Evolutionary conservation across 2,113 vertebrate genomes (phyloP).

Genomic region (Pseudorasbora parva): DNA sequence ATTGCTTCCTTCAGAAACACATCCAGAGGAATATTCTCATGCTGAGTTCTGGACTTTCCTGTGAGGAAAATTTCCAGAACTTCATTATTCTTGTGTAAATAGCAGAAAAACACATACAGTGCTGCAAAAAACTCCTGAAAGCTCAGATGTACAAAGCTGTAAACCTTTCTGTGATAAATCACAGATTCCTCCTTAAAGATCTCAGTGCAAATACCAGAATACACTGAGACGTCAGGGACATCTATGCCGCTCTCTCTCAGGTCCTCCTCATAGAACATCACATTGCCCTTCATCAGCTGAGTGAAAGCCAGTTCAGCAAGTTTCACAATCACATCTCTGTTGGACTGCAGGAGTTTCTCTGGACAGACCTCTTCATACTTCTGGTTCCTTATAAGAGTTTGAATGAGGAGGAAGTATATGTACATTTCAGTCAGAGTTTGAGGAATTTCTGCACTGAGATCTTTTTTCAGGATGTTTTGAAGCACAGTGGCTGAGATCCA

Average conservation of each 20-base stretch:
- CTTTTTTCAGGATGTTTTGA: not conserved
- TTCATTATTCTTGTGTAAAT: not conserved
- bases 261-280: slow-evolving; percentile 14
- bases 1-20: not conserved
- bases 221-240: not conserved
- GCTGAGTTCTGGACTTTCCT: not conserved
- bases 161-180: not conserved
- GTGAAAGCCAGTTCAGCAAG: slow-evolving; percentile 2
- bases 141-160: not conserved
- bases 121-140: slow-evolving; percentile 24
- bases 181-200: slow-evolving; percentile 10
- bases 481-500: slow-evolving; percentile 1
- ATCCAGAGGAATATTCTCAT: not conserved
- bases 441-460: slow-evolving; percentile 3
- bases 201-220: slow-evolving; percentile 9
- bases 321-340: not conserved
- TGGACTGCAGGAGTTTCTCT: not conserved
- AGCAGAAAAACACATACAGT: not conserved
- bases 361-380: not conserved
- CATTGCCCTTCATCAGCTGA: slow-evolving; percentile 6
- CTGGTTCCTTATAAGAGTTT: not conserved
- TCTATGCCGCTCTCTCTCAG: not conserved
- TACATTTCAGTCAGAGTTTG: slow-evolving; percentile 17
- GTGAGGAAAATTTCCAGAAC: not conserved
- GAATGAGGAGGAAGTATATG: not conserved